phyloP scores from a whole-genome alignment of 2,113 vertebrate genomes.

The Aptenodytes patagonicus region DNA sequence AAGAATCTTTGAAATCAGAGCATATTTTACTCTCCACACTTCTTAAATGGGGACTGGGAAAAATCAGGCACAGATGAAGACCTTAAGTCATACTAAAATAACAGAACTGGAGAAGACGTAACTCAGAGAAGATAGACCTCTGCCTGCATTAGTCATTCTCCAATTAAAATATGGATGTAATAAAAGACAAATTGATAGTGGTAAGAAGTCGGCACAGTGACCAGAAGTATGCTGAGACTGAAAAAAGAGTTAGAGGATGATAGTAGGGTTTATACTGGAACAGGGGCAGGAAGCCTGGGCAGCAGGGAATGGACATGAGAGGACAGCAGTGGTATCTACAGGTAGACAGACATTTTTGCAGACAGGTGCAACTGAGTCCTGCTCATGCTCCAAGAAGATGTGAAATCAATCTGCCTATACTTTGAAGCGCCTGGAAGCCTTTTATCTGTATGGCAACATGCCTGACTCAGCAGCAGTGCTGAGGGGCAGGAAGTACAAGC shows the following conservation, averaged over 20 bases:
- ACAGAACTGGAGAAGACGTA: background rate
- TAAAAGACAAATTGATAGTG: background rate
- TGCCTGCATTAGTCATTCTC: background rate
- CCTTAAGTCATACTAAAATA: background rate
- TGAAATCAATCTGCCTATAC: background rate
- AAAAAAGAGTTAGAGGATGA: background rate
- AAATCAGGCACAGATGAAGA: background rate
- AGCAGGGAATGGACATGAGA: background rate
- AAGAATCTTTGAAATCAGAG: background rate
- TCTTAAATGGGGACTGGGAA: background rate
- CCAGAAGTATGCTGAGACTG: background rate
- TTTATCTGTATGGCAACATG: background rate
- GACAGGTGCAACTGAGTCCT: background rate
- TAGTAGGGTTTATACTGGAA: background rate
- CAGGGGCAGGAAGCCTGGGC: background rate
- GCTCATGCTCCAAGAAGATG: background rate
- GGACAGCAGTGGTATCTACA: background rate
- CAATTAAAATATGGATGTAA: background rate
- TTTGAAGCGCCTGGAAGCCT: background rate
- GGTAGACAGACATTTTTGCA: background rate
- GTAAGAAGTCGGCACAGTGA: background rate
- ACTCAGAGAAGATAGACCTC: background rate
- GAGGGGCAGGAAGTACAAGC: rapidly evolving
- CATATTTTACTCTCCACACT: background rate
- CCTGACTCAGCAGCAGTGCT: background rate